These are phyloP conservation scores for Fragum fragum DNA, from an alignment of 2,888 invertebrate genomes.

Conservation along the genomic window DNA sequence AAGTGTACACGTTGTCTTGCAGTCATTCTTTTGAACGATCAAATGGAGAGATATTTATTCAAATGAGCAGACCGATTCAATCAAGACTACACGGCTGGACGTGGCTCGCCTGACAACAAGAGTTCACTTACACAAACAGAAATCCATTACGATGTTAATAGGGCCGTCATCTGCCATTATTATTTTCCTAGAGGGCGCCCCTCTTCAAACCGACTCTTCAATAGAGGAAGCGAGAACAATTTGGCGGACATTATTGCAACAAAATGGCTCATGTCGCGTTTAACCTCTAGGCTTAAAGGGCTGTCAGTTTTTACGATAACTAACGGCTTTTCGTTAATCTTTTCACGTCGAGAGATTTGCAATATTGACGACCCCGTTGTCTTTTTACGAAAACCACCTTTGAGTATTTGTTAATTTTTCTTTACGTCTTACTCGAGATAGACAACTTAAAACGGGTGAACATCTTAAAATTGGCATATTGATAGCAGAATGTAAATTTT, in stretches of 20 bases:
- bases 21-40: neutral
- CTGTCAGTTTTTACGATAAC: constrained; percentile 15
- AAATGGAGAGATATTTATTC: neutral
- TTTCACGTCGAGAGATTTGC: constrained; percentile 2
- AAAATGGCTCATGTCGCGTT: constrained; percentile 28
- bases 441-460: no score
- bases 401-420: no score
- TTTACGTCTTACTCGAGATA: no score
- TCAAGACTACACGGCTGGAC: neutral
- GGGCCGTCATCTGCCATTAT: constrained; percentile 32
- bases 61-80: neutral
- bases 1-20: no score
- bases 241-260: constrained; percentile 22
- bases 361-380: neutral
- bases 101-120: constrained; percentile 14
- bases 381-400: neutral
- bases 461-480: no score
- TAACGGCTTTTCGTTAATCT: constrained; percentile 1
- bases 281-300: constrained; percentile 15
- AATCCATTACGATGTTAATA: constrained; percentile 30
- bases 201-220: constrained; percentile 20
- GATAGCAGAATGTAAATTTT: no score
- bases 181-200: constrained; percentile 16
- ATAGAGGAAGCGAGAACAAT: constrained; percentile 31
- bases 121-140: constrained; percentile 21